Conservation (phyloP, 2,888 invertebrate species). For the Lasioglossum vierecki region DNA sequence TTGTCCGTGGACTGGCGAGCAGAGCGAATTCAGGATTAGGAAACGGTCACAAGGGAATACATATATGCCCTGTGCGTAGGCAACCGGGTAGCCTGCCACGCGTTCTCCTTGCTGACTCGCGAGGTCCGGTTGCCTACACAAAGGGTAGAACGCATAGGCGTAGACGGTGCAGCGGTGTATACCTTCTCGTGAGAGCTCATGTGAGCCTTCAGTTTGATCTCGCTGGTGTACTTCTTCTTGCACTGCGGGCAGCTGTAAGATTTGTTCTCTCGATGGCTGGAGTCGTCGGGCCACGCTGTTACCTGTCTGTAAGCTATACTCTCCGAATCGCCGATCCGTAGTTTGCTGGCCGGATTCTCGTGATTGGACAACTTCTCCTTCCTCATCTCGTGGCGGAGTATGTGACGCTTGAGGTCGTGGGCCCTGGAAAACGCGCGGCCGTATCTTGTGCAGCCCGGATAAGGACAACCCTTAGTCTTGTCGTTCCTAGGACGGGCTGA, state of each 20-base stretch:
- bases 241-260: conserved; percentile 78
- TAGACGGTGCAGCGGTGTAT: conserved; percentile 23
- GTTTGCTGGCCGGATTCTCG: conserved; percentile 31
- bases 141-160: background rate
- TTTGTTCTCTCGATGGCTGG: conserved; percentile 24
- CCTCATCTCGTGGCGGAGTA: conserved; percentile 79
- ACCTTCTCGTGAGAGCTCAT: conserved; percentile 79
- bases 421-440: conserved; percentile 81
- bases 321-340: conserved; percentile 64
- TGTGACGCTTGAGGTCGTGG: conserved; percentile 81
- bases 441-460: conserved; percentile 79
- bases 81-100: no score
- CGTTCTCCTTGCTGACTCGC: no score
- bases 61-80: background rate
- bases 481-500: conserved; percentile 66
- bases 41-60: background rate
- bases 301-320: conserved; percentile 54
- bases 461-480: conserved; percentile 81
- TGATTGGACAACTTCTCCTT: conserved; percentile 75
- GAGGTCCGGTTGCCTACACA: background rate
- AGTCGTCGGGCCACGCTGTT: conserved; percentile 60
- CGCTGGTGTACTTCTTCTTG: conserved; percentile 79
- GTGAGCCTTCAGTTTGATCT: conserved; percentile 78
- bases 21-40: background rate
- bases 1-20: conserved; percentile 26